These are phyloP conservation scores for Thunnus maccoyii DNA, from an alignment of 2,113 vertebrate genomes.

Conservation along the genomic window DNA sequence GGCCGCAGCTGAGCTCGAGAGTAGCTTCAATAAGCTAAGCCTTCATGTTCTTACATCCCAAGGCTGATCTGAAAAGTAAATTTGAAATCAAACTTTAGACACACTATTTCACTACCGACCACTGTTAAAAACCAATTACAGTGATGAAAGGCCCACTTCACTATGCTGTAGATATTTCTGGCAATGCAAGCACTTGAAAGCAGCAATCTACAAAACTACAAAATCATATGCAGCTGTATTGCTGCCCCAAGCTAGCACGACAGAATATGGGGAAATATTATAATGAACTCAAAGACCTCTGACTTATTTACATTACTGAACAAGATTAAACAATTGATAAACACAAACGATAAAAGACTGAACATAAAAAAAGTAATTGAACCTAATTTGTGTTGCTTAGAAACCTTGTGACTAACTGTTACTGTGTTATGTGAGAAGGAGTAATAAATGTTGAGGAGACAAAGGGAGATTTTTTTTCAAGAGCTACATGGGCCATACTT, in stretches of 20 bases:
- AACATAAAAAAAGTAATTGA: not conserved
- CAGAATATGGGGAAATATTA: not conserved
- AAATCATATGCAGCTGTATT: no score
- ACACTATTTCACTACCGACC: not conserved
- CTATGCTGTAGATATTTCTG: not conserved
- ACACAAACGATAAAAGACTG: not conserved
- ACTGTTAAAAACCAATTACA: not conserved
- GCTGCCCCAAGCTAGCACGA: not conserved
- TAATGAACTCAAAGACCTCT: not conserved
- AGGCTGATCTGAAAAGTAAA: not conserved
- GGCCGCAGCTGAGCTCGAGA: not conserved
- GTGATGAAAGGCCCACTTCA: not conserved
- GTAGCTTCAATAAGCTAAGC: not conserved
- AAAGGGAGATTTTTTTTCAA: not conserved
- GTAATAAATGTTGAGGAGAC: not conserved
- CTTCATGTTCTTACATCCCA: not conserved
- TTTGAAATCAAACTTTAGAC: not conserved
- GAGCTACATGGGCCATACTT: not conserved
- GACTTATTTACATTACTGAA: no score
- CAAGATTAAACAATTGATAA: no score
- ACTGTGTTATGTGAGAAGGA: not conserved
- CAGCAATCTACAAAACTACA: no score
- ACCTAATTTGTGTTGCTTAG: not conserved
- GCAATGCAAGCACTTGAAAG: not conserved
- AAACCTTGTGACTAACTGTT: constrained; percentile 1